phyloP scores from a whole-genome alignment of 1,140 invertebrate species.

The Leptinotarsa texana region DNA sequence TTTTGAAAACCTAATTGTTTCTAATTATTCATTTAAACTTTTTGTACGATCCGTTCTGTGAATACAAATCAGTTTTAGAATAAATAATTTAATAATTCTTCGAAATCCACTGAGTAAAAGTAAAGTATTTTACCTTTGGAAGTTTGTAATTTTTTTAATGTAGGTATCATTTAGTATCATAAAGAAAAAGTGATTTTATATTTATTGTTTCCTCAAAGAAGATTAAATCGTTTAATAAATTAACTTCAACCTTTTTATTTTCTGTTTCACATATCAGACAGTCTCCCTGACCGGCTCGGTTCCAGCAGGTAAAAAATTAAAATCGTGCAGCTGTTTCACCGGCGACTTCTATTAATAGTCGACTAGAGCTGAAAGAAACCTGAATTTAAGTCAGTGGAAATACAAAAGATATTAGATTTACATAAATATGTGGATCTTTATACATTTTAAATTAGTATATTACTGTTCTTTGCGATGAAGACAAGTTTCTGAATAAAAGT shows the following conservation, averaged over 20 bases:
- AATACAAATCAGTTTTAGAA: too few relatives aligned
- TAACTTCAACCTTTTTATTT: slow-evolving; percentile 4
- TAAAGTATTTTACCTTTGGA: too few relatives aligned
- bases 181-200: background rate
- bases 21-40: too few relatives aligned
- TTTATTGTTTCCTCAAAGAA: slow-evolving; percentile 8
- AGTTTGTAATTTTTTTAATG: background rate
- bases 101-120: too few relatives aligned
- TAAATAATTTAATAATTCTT: too few relatives aligned
- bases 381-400: background rate
- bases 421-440: background rate
- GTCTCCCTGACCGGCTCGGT: background rate
- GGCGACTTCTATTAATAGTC: background rate
- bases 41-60: too few relatives aligned
- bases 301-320: background rate
- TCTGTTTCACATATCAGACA: background rate
- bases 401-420: background rate
- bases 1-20: too few relatives aligned
- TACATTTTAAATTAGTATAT: too few relatives aligned
- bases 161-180: background rate
- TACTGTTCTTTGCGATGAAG: too few relatives aligned
- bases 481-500: too few relatives aligned
- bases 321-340: background rate
- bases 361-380: slow-evolving; percentile 1
- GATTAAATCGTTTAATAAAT: background rate